Conservation (phyloP, 2,797 vertebrate genomes). For the Platyrinchus mystaceus region DNA sequence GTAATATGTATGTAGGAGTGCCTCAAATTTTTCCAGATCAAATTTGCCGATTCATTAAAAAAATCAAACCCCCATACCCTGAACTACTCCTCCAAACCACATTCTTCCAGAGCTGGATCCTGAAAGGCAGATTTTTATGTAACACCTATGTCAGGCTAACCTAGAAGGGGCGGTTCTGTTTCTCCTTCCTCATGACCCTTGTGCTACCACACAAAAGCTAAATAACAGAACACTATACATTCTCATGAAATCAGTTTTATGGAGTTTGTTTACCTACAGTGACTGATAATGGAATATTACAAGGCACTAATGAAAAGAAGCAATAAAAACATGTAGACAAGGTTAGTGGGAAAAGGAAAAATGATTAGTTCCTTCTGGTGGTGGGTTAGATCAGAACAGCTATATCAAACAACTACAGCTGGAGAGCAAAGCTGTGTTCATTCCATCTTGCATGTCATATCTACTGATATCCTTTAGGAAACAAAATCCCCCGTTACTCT, state of each 20-base stretch:
- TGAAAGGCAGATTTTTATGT: not conserved
- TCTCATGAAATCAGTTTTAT: not conserved
- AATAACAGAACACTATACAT: not conserved
- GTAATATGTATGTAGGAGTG: fast-evolving
- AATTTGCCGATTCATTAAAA: not conserved
- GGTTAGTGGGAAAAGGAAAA: not conserved
- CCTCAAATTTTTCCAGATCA: not conserved
- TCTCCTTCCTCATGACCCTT: not conserved
- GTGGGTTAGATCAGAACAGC: not conserved
- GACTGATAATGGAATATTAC: not conserved
- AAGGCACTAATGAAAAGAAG: not conserved
- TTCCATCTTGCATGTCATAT: not conserved
- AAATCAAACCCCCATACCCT: fast-evolving
- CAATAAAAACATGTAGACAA: not conserved
- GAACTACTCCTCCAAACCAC: not conserved
- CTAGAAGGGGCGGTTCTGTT: not conserved
- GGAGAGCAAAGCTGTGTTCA: not conserved
- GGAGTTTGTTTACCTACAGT: not conserved
- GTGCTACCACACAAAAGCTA: not conserved
- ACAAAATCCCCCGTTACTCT: not conserved
- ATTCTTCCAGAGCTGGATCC: not conserved
- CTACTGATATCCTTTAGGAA: not conserved
- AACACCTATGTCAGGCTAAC: not conserved
- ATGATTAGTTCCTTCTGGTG: not conserved
- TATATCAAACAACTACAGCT: not conserved